Evolutionary conservation across 2,113 vertebrate species (phyloP), one percentile per base, ranked within the genome.

Genomic region (Rhinoptilus africanus): DNA sequence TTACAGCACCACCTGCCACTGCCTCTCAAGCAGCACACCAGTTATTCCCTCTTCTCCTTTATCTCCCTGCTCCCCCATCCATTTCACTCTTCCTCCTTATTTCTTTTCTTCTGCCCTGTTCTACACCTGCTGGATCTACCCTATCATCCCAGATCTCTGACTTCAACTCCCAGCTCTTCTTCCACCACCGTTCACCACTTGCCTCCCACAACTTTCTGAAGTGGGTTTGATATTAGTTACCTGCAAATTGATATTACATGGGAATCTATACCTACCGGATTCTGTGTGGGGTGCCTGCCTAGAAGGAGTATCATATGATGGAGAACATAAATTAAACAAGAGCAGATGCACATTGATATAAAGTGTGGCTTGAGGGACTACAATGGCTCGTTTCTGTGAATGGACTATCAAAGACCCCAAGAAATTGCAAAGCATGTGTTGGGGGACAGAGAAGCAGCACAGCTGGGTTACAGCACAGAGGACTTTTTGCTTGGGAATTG

Each of bases 131-230:
- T 71, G 59, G 21, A 63, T 67, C 26, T 67, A 59, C 47, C 71
- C 4, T 19, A 13, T 54, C 66, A 72, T 68, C 53, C 19, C 15
- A 19, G 24, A 85, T 66, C 17, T 43, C 48, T 73, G n/a, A 68
- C 20, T 50, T 43, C 51, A 73, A 4, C 24, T 82, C 39, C 22
- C 35, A 69, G 43, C 71, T 90, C 53, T 68, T 89, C 53, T 68
- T 66, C 41, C 15, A 56, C 43, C 9, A 3, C 20, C 47, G 43
- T 32, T 14, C 43, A 63, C 34, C 0, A 0, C 63, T 88, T 64
- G 32, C 43, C 35, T 78, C 51, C 37, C 47, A 28, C 1, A 1
- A n/a, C 64, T 60, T 75, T 32, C 57, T 75, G 56, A 88, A 32
- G 23, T 48, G 6, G 7, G 19, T 6, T 5, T 76, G 43, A 22